These are phyloP conservation scores for Trematocara marginatum DNA, from an alignment of 2,113 vertebrate species.

Conservation along the genomic window DNA sequence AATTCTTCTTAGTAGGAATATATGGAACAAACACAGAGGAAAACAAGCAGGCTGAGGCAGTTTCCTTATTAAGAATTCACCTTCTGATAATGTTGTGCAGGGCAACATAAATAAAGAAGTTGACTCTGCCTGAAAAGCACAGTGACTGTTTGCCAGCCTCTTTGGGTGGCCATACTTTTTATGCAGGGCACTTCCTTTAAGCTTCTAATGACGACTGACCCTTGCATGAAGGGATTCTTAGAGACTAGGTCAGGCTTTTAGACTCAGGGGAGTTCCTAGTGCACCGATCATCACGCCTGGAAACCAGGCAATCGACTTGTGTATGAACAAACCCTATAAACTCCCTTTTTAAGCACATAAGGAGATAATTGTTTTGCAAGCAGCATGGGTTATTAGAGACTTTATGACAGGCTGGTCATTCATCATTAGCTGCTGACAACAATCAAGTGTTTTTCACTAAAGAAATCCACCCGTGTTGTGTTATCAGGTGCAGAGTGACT, in stretches of 20 bases:
- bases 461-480: slow-evolving; percentile 9
- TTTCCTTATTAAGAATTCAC: background rate
- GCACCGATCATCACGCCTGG: slow-evolving; percentile 70
- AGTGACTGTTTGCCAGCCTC: slow-evolving; percentile 60
- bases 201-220: slow-evolving; percentile 80
- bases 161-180: slow-evolving; percentile 79
- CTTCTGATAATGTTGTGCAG: slow-evolving; percentile 40
- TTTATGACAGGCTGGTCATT: slow-evolving; percentile 38
- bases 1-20: background rate
- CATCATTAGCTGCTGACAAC: slow-evolving; percentile 33
- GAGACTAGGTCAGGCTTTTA: slow-evolving; percentile 74
- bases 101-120: slow-evolving; percentile 50
- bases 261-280: slow-evolving; percentile 70
- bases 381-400: slow-evolving; percentile 48
- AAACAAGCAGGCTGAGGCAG: background rate
- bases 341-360: slow-evolving; percentile 25
- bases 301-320: slow-evolving; percentile 59
- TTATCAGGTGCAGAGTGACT: slow-evolving; percentile 31
- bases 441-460: slow-evolving; percentile 8
- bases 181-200: slow-evolving; percentile 69
- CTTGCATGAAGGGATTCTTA: slow-evolving; percentile 74
- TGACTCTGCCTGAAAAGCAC: slow-evolving; percentile 58
- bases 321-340: slow-evolving; percentile 48
- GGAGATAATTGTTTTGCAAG: slow-evolving; percentile 37
- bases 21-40: background rate